These are phyloP conservation scores for Drosophila phalerata DNA, from an alignment of 2,888 invertebrate species.

Conservation along the genomic window DNA sequence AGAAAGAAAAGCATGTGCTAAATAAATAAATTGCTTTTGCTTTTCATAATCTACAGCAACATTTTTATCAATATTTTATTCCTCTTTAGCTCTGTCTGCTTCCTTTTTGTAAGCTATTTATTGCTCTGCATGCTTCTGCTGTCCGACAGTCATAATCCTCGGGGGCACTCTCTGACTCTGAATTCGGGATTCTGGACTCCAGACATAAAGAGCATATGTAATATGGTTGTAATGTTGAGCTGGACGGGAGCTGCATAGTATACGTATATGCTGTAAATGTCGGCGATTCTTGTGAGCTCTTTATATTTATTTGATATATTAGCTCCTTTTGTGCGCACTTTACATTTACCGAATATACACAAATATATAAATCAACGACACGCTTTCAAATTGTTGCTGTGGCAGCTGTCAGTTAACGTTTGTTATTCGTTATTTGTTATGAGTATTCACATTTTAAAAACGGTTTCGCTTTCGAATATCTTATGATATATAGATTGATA, in stretches of 20 bases:
- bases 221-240: conserved; percentile 14
- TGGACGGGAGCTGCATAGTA: neutral
- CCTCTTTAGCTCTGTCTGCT: conserved; percentile 9
- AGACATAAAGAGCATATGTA: conserved; percentile 26
- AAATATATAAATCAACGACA: conserved; percentile 55
- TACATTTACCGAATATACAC: conserved; percentile 9
- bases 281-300: conserved; percentile 26
- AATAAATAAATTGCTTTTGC: conserved; percentile 64
- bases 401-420: conserved; percentile 51
- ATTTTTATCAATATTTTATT: conserved; percentile 54
- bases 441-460: conserved; percentile 25
- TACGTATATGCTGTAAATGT: conserved; percentile 11
- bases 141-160: conserved; percentile 52
- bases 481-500: conserved; percentile 34
- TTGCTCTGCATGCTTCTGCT: conserved; percentile 29
- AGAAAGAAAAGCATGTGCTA: conserved; percentile 37
- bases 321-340: conserved; percentile 34
- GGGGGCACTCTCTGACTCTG: conserved; percentile 20
- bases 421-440: conserved; percentile 4
- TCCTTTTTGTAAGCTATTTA: conserved; percentile 12
- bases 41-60: conserved; percentile 54
- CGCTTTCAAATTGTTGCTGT: conserved; percentile 29
- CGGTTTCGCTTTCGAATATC: neutral
- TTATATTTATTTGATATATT: conserved; percentile 64
- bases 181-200: conserved; percentile 1